These are phyloP conservation scores for Pseudonaja textilis DNA, from an alignment of 2,113 vertebrate species.

Conservation along the genomic window DNA sequence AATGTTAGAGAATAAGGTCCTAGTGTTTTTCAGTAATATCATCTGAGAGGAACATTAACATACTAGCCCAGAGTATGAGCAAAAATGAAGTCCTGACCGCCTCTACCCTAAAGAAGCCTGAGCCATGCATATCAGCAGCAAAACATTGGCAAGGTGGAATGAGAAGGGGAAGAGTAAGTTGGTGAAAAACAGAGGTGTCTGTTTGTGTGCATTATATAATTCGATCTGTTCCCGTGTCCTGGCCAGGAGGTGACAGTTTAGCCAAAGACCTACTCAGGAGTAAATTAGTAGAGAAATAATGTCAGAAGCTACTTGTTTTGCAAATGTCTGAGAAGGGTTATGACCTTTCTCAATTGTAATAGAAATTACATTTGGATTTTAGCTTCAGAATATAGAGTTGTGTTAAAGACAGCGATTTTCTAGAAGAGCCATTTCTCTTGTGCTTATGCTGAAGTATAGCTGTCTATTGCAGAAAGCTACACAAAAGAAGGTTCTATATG, in stretches of 20 bases:
- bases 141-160: neutral
- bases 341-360: neutral
- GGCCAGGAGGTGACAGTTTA: neutral
- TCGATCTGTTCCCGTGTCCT: neutral
- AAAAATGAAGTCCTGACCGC: neutral
- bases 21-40: neutral
- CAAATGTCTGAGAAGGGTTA: neutral
- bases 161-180: neutral
- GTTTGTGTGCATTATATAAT: neutral
- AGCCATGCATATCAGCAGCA: neutral
- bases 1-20: neutral
- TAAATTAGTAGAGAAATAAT: neutral
- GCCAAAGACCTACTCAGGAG: neutral
- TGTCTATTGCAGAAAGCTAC: neutral
- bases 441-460: neutral
- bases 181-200: neutral
- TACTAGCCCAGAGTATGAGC: neutral
- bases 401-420: neutral
- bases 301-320: neutral
- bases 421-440: neutral
- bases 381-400: neutral
- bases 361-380: neutral
- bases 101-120: neutral
- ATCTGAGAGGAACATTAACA: too few species aligned
- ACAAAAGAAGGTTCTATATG: constrained; percentile 6